These are phyloP conservation scores for Pogonomyrmex barbatus DNA, from an alignment of 1,140 invertebrate genomes.

Conservation along the genomic window DNA sequence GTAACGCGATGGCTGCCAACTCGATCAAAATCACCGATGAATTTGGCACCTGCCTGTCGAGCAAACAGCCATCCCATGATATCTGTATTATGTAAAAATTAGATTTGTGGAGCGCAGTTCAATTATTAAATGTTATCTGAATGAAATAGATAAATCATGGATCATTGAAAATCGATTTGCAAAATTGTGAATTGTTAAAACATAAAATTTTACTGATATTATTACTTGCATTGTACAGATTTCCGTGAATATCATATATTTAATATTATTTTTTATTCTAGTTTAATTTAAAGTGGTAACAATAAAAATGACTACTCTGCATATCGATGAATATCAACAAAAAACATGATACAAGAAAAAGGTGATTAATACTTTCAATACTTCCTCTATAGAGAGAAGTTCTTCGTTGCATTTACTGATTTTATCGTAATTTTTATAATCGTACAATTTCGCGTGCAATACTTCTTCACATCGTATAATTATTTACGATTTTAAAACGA, in stretches of 20 bases:
- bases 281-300: background rate
- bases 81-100: conserved; percentile 61
- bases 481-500: conserved; percentile 13
- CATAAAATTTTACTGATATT: conserved; percentile 20
- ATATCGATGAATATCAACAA: conserved; percentile 23
- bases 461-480: background rate
- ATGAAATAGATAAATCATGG: conserved; percentile 5
- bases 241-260: background rate
- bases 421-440: background rate
- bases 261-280: conserved; percentile 17
- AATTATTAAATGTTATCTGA: conserved; percentile 10
- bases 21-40: conserved; percentile 36
- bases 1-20: background rate
- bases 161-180: background rate
- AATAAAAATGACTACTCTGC: background rate
- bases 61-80: conserved; percentile 14
- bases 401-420: background rate
- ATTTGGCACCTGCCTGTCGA: conserved; percentile 1
- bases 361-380: conserved; percentile 9
- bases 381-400: background rate
- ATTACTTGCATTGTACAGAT: background rate
- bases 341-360: background rate
- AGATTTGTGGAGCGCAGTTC: conserved; percentile 63
- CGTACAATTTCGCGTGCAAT: background rate
- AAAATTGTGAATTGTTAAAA: background rate